These are phyloP conservation scores for Drosophila macrospina DNA, from an alignment of 2,888 invertebrate species.

Conservation along the genomic window DNA sequence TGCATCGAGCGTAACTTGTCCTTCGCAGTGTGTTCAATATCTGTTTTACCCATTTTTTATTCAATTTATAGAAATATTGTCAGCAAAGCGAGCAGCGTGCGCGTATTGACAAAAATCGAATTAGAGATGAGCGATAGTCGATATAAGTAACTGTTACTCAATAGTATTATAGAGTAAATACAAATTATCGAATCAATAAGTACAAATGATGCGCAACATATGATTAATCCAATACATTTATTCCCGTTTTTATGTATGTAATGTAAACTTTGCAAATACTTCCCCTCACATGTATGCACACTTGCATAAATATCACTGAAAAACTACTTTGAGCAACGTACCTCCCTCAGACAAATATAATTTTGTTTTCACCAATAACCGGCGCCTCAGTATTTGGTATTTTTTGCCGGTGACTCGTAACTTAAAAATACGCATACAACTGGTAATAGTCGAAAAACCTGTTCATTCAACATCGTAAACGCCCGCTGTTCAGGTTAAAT, in stretches of 20 bases:
- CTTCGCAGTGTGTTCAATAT: slow-evolving; percentile 14
- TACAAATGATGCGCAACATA: not conserved
- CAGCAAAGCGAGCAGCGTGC: slow-evolving; percentile 55
- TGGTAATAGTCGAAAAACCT: slow-evolving; percentile 20
- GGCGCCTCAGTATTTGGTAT: no score
- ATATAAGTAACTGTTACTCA: slow-evolving; percentile 16
- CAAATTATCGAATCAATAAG: slow-evolving; percentile 30
- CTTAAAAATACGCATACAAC: no score
- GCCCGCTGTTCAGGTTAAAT: slow-evolving; percentile 50
- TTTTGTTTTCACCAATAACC: no score
- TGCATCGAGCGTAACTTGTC: slow-evolving; percentile 86
- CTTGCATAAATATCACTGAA: no score
- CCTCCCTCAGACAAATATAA: no score
- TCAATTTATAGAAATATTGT: slow-evolving; percentile 1
- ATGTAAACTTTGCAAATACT: no score
- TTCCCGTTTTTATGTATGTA: no score
- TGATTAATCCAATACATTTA: no score
- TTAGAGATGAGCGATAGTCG: slow-evolving; percentile 31
- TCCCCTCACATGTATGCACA: no score
- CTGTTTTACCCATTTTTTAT: slow-evolving; percentile 48
- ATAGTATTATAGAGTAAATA: not conserved
- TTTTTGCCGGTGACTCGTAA: no score
- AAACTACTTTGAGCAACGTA: no score
- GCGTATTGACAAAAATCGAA: slow-evolving; percentile 21
- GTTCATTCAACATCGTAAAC: slow-evolving; percentile 50